Evolutionary conservation across 2,888 invertebrate species (phyloP).

Genomic region (Glyphotaelius pellucidus): DNA sequence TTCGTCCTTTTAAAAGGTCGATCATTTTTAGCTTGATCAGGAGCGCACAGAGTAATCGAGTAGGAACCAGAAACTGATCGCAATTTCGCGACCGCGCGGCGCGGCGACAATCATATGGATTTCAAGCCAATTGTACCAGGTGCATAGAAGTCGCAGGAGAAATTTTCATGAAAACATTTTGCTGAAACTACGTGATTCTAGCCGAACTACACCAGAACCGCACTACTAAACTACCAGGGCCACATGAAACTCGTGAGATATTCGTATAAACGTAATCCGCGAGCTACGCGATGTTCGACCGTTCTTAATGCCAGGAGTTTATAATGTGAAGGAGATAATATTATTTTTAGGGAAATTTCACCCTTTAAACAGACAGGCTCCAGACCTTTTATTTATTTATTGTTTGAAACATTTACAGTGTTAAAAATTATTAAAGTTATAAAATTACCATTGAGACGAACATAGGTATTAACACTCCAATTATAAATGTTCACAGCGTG

Average conservation of each 20-base stretch:
- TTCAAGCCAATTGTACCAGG: background rate
- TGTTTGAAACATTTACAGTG: too few relatives aligned
- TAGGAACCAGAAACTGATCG: too few relatives aligned
- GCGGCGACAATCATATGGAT: background rate
- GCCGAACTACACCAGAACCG: background rate
- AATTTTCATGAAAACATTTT: background rate
- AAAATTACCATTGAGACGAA: too few relatives aligned
- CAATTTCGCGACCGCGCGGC: too few relatives aligned
- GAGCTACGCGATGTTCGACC: background rate
- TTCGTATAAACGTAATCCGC: background rate
- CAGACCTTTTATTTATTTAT: too few relatives aligned
- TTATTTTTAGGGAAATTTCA: background rate
- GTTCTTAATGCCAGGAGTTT: background rate
- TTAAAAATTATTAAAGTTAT: too few relatives aligned
- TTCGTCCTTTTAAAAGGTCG: too few relatives aligned
- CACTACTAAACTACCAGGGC: background rate
- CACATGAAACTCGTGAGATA: background rate
- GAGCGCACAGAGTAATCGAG: too few relatives aligned
- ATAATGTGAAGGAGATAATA: background rate
- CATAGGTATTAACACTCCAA: too few relatives aligned
- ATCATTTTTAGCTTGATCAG: too few relatives aligned
- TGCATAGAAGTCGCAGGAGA: background rate
- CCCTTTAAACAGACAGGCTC: background rate
- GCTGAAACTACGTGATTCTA: background rate
- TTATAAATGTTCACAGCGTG: too few relatives aligned